Percentiles rank a stretch among this genome's conserved stretches.
These are phyloP conservation scores for Melanotaenia duboulayi DNA, from an alignment of 2,113 vertebrate species.

Conservation along the genomic window DNA sequence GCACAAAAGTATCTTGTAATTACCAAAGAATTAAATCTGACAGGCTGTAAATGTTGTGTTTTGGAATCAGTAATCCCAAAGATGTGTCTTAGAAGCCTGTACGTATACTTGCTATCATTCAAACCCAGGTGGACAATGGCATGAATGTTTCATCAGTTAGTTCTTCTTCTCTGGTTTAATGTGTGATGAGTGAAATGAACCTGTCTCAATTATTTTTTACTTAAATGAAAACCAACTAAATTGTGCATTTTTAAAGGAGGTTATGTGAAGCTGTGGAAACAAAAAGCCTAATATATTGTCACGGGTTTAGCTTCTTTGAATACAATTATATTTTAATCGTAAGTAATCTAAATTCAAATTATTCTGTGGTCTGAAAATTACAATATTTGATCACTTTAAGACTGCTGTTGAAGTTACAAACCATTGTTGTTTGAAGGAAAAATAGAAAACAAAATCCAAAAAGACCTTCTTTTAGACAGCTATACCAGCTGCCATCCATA, in stretches of 20 bases:
- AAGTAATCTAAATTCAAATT: neutral
- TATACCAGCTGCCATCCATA: neutral
- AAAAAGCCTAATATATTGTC: neutral
- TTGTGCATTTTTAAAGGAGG: neutral
- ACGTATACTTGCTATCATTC: neutral
- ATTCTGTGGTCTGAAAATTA: slow-evolving; percentile 5
- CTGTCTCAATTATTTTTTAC: neutral
- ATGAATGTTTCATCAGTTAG: neutral
- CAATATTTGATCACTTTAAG: neutral
- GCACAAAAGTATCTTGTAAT: neutral
- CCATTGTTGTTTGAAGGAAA: too few species aligned
- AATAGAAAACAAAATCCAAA: neutral
- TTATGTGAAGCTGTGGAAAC: neutral
- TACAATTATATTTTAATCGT: neutral
- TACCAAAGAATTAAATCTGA: neutral
- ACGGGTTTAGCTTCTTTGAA: neutral
- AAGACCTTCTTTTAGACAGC: neutral
- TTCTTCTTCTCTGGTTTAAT: neutral
- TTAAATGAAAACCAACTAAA: neutral
- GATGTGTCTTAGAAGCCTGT: neutral
- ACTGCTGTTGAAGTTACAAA: too few species aligned
- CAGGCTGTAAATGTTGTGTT: neutral
- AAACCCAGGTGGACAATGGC: neutral
- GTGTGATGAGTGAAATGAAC: neutral
- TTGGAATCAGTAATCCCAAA: slow-evolving; percentile 10